Evolutionary conservation across 2,113 vertebrate species (phyloP), one percentile per base, ranked within the genome.

Genomic region (Xyrauchen texanus): DNA sequence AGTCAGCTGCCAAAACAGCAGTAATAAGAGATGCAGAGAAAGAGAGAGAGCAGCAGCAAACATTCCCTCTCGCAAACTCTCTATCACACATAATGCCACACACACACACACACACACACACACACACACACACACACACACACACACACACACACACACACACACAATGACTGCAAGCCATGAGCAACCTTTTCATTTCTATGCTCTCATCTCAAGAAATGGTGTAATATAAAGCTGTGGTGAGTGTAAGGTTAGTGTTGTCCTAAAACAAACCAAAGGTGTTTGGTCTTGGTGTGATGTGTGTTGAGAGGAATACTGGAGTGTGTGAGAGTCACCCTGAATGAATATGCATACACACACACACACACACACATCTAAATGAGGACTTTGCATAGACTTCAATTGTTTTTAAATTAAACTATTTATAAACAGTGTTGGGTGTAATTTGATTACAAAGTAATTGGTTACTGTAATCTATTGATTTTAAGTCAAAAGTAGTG

Each of bases 1-100:
- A 73, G 85, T 88, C 90, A 90, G 90, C 91, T 92, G 90, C 90
- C 92, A 92, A 91, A 93, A 89, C 88, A 90, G 87, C 88, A 63
- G 82, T 84, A 88, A 87, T 84, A 79, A 86, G 90, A 91, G 90
- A 89, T 72, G 64, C 4, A 79, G 86, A 82, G 87, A 73, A 46
- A 64, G 63, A 1, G 85, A 61, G 49, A 73, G 47, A 65, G 72
- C 44, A 34, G 21, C 1, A 47, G 68, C 51, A 70, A 63, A 72
- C 68, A 65, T 77, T 47, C 47, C 68, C 73, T 62, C 64, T 84
- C 62, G 75, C 72, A 71, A 44, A 76, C 73, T 63, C 34, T 34
- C 45, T n/a, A 62, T 60, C 5, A 77, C 70, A 73, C 65, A 78
- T 62, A 44, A 68, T 77, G 64, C 21, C 58, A 60, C 45, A 66